phyloP scores from a whole-genome alignment of 2,888 invertebrate genomes.

The Exocentrus adspersus region DNA sequence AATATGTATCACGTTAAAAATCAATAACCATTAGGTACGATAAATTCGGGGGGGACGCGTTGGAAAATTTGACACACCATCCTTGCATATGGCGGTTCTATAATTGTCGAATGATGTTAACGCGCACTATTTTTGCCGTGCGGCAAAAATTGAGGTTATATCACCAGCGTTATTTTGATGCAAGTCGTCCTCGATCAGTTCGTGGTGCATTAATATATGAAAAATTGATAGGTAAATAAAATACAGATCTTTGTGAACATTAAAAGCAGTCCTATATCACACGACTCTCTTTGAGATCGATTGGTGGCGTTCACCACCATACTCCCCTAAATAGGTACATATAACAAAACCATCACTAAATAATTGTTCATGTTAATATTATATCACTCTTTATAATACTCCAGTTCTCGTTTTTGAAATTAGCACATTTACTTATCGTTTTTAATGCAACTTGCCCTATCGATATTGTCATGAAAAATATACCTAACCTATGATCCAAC shows the following conservation, averaged over 20 bases:
- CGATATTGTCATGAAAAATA: slow-evolving; percentile 59
- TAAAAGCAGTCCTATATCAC: slow-evolving; percentile 64
- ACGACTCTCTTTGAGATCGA: slow-evolving; percentile 63
- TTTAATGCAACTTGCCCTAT: slow-evolving; percentile 53
- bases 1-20: no score
- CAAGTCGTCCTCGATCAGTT: slow-evolving; percentile 49
- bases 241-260: slow-evolving; percentile 63
- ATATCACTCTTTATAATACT: slow-evolving; percentile 59
- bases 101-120: no score
- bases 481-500: slow-evolving; percentile 42
- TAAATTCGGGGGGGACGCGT: no score
- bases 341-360: slow-evolving; percentile 51
- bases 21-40: no score
- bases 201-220: slow-evolving; percentile 53
- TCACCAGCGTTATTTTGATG: slow-evolving; percentile 13
- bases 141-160: slow-evolving; percentile 22
- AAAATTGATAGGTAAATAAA: slow-evolving; percentile 54
- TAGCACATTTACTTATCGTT: slow-evolving; percentile 47
- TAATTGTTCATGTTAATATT: slow-evolving; percentile 54
- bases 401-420: slow-evolving; percentile 43
- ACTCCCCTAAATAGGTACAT: slow-evolving; percentile 45
- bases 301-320: slow-evolving; percentile 45
- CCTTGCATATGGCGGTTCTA: no score
- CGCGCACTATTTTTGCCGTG: neutral
- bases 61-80: no score